Conservation (phyloP, 2,888 invertebrate species). For the Gibbula magus region DNA sequence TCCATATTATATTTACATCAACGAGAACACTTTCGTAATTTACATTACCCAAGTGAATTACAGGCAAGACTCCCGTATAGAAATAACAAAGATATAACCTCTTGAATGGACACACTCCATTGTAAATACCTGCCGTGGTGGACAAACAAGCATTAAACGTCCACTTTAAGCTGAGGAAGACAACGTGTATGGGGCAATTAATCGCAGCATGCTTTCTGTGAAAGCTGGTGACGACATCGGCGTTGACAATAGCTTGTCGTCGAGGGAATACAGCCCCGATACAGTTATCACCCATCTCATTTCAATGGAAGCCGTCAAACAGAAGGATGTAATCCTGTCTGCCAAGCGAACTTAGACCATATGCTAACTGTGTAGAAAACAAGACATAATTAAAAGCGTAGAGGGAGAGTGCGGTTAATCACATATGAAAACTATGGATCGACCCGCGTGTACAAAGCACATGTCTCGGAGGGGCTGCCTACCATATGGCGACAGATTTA, state of each 20-base stretch:
- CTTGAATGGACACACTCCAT: not conserved
- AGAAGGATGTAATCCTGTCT: not conserved
- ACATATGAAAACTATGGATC: slow-evolving; percentile 9
- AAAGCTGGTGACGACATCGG: not conserved
- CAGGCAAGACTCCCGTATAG: too few species aligned
- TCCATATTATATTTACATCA: too few species aligned
- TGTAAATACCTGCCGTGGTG: not conserved
- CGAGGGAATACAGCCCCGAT: not conserved
- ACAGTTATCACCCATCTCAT: slow-evolving; percentile 19
- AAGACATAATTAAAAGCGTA: slow-evolving; percentile 17
- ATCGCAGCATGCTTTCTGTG: not conserved
- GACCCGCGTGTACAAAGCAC: slow-evolving; percentile 9
- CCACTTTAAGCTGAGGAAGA: not conserved
- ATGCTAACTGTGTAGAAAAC: slow-evolving; percentile 19
- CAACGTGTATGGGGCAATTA: not conserved
- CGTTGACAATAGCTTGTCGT: slow-evolving; percentile 3
- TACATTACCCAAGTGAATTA: too few species aligned
- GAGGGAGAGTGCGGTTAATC: slow-evolving; percentile 9
- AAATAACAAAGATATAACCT: too few species aligned
- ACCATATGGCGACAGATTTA: slow-evolving; percentile 21
- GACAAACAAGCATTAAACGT: slow-evolving; percentile 1
- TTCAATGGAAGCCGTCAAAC: not conserved
- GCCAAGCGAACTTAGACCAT: not conserved
- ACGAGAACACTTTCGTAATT: too few species aligned
- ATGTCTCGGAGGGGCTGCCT: not conserved